Base-by-base conservation (phyloP, 1,140 invertebrate genomes). In the Temnothorax curvispinosus region DNA sequence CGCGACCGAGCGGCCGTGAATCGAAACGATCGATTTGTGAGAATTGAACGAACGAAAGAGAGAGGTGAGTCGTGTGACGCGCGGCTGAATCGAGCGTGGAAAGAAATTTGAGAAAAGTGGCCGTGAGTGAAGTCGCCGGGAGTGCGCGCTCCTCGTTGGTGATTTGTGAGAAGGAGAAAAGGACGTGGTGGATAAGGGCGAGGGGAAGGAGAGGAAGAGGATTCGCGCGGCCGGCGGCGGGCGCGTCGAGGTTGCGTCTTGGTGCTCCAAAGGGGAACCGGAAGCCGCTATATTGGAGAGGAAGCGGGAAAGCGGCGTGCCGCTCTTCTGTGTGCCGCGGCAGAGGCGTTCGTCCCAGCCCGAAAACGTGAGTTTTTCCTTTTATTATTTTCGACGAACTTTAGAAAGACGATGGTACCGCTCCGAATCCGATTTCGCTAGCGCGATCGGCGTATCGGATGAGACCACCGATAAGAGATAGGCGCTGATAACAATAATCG, bases 231-330 rank as follows among this genome's bases (percentile, higher is more conserved):
- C n/a, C 58, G 27, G 35, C 47, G 60, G 44, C 47, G 60, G 44
- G 27, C 54, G 56, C 44, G 60, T 60, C 69, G 52, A 41, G 35
- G 44, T 71, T 77, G 27, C 47, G 52, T 62, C 82, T 86, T 86
- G 50, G 75, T 69, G 85, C 54, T 65, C 58, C 44, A 44, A 86
- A 60, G 58, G 72, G 72, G 58, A 88, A 87, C 72, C 91, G 85
- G 89, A 92, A 95, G 91, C 93, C 94, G 93, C 92, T 95, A 95
- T 94, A 95, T 95, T 95, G 94, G 94, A 95, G 94, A 95, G 92
- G 93, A 95, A 95, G 93, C 92, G 94, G 91, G 94, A 95, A 94
- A 94, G 94, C 94, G 94, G 95, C 93, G 93, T 94, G 94, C 93
- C 94, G 94, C 94, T 95, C 21, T 95, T 95, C 87, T 95, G 94